These are phyloP conservation scores for Notothenia coriiceps DNA, from an alignment of 2,113 vertebrate species.

Conservation along the genomic window DNA sequence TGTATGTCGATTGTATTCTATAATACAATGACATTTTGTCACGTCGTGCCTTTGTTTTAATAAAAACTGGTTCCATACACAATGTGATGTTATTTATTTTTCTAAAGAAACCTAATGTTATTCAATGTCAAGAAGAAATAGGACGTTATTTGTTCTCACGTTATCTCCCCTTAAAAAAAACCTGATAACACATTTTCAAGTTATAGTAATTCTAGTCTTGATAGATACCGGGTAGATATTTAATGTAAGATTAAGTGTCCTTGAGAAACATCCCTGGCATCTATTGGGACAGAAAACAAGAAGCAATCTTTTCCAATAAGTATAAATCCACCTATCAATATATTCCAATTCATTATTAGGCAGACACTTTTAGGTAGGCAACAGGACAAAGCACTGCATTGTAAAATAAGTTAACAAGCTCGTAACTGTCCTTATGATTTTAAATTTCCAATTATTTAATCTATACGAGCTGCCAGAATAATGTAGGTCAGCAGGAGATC, in stretches of 20 bases:
- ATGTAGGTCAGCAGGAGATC: conserved; percentile 70
- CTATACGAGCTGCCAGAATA: conserved; percentile 40
- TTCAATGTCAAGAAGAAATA: neutral
- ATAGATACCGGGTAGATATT: neutral
- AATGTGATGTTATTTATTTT: neutral
- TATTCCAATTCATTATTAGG: neutral
- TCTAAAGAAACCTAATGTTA: neutral
- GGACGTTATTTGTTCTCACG: neutral
- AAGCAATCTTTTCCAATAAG: neutral
- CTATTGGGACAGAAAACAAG: neutral
- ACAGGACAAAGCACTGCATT: neutral
- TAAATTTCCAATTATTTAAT: conserved; percentile 31
- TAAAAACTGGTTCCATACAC: neutral
- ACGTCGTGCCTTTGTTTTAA: neutral
- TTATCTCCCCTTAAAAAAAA: neutral
- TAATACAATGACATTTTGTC: neutral
- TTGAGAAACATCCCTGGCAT: neutral
- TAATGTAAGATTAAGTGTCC: neutral
- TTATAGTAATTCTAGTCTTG: neutral
- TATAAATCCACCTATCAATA: neutral
- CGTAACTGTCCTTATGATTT: neutral
- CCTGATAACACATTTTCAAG: neutral
- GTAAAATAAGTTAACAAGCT: neutral
- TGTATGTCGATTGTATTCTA: neutral
- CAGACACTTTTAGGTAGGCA: neutral